Conservation (phyloP, 2,888 invertebrate species). For the Trachelus iudaicus region DNA sequence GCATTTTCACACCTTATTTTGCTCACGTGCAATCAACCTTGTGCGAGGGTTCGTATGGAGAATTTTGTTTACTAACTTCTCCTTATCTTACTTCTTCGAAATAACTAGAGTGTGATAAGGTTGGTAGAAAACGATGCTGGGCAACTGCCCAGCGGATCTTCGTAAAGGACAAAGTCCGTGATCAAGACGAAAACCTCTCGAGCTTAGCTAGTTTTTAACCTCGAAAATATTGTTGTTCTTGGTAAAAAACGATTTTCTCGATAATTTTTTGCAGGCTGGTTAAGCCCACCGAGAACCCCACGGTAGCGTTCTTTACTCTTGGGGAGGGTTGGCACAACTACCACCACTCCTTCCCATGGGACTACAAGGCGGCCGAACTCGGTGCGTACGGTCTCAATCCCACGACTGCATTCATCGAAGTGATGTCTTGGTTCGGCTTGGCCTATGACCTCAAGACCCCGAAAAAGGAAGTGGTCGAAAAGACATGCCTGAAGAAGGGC, state of each 20-base stretch:
- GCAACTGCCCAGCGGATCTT: no score
- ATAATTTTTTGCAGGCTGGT: conserved; percentile 39
- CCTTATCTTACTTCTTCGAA: no score
- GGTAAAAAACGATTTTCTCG: not conserved
- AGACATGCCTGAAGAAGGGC: conserved; percentile 46
- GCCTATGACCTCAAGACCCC: conserved; percentile 58
- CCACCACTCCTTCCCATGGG: conserved; percentile 73
- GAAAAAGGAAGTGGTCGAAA: conserved; percentile 43
- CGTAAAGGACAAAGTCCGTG: no score
- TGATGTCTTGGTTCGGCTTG: conserved; percentile 54
- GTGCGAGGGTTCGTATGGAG: no score
- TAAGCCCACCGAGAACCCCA: conserved; percentile 66
- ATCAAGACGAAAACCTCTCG: no score
- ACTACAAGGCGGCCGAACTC: conserved; percentile 58
- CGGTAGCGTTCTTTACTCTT: conserved; percentile 66
- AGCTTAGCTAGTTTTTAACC: no score
- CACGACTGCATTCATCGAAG: conserved; percentile 54
- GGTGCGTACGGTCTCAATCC: conserved; percentile 52
- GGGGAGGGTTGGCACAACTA: conserved; percentile 75
- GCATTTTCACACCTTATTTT: no score
- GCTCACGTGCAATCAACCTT: no score
- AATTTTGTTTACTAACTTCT: no score
- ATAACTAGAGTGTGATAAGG: no score
- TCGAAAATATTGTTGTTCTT: no score
- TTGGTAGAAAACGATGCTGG: no score